Evolutionary conservation across 2,797 vertebrate genomes (phyloP), one percentile per base, ranked within the genome.

Genomic region (Muscicapa striata): DNA sequence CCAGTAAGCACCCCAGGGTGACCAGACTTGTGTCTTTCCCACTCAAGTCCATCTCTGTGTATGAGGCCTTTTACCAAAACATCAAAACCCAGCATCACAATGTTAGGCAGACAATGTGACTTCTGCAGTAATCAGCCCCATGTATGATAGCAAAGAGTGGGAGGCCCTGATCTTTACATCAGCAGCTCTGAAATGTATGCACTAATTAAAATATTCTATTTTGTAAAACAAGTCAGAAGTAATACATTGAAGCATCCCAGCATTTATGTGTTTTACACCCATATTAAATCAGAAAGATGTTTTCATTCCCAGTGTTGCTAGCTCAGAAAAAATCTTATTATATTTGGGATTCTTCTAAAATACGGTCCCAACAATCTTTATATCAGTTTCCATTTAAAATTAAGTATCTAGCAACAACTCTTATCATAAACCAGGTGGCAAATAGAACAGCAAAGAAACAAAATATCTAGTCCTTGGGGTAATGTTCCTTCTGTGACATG

Each of bases 101-200:
- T 0, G 1, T 27, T 20, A 12, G 36, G 52, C 17, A 76, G 48
- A 29, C 0, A 0, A 23, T 27, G n/a, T 9, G 41, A 75, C 19
- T 87, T 73, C 23, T 5, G 41, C 4, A n/a, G 38, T 10, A 61
- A 26, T 48, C 45, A 80, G 43, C 34, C 57, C 21, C 24, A 34
- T 0, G 0, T 29, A 18, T 6, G 36, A 48, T 2, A 67, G 23
- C n/a, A 30, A 64, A 74, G 6, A 24, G 24, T 70, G 38, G 19
- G 41, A 84, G 29, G 45, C 24, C 27, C 23, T 18, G 19, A 38
- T 80, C 72, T 80, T 76, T 70, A 48, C 26, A 80, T 4, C 49
- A 86, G 40, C 49, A 70, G 18, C 41, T 89, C 46, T 78, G 48
- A 30, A 58, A 63, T 30, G 13, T 21, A 49, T n/a, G 10, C 7